These are phyloP conservation scores for Aporophyla lueneburgensis DNA, from an alignment of 2,888 invertebrate species.

Conservation along the genomic window DNA sequence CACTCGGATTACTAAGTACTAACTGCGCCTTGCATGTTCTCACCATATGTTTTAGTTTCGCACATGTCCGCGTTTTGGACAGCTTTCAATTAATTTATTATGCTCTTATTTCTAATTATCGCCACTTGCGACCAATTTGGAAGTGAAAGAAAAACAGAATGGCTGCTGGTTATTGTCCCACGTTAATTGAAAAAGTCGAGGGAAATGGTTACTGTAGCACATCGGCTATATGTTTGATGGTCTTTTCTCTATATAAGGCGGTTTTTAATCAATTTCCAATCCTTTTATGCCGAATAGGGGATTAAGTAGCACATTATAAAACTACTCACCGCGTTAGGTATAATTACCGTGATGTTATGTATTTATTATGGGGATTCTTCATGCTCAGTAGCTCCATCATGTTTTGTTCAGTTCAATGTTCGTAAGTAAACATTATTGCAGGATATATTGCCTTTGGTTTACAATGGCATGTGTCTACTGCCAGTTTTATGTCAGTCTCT, in stretches of 20 bases:
- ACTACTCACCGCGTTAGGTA: slow-evolving; percentile 14
- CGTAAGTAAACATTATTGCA: slow-evolving; percentile 51
- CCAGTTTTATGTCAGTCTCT: slow-evolving; percentile 24
- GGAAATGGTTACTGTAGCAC: slow-evolving; percentile 32
- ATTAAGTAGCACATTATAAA: slow-evolving; percentile 29
- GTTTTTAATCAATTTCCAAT: slow-evolving; percentile 39
- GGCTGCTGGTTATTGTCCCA: slow-evolving; percentile 41
- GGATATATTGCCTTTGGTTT: slow-evolving; percentile 30
- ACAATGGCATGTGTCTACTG: slow-evolving; percentile 33
- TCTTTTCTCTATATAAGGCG: slow-evolving; percentile 25
- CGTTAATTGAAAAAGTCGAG: slow-evolving; percentile 47
- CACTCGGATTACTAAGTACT: slow-evolving; percentile 19
- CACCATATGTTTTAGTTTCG: slow-evolving; percentile 55
- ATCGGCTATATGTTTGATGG: background rate
- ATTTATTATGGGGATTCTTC: slow-evolving; percentile 47
- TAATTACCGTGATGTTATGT: slow-evolving; percentile 31
- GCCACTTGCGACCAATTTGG: slow-evolving; percentile 36
- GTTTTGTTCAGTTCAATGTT: slow-evolving; percentile 63
- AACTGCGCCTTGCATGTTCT: slow-evolving; percentile 44
- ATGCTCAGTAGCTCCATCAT: slow-evolving; percentile 47
- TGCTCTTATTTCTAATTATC: slow-evolving; percentile 26
- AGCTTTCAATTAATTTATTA: slow-evolving; percentile 22
- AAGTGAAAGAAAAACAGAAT: slow-evolving; percentile 53
- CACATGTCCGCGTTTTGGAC: slow-evolving; percentile 51
- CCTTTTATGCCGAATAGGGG: slow-evolving; percentile 33